Evolutionary conservation across 2,888 invertebrate genomes (phyloP).

Genomic region (Zootermopsis nevadensis): DNA sequence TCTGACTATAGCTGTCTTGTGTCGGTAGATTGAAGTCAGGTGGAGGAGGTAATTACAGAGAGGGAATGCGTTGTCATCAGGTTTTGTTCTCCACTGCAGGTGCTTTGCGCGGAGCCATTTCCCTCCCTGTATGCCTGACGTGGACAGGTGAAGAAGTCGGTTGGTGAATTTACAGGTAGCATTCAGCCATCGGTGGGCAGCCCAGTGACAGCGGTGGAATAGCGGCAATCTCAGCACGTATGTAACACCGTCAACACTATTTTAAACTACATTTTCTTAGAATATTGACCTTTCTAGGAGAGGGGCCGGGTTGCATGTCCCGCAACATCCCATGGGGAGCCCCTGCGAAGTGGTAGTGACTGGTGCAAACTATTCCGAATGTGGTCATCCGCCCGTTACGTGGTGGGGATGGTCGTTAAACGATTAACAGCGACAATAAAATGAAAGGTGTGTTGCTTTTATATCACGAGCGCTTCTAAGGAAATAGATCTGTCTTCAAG

Average conservation of each 20-base stretch:
- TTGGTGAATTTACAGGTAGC: slow-evolving; percentile 41
- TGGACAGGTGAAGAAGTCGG: slow-evolving; percentile 51
- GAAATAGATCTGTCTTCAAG: too few relatives aligned
- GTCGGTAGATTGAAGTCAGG: slow-evolving; percentile 7
- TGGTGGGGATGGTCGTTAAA: not conserved
- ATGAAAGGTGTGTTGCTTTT: too few relatives aligned
- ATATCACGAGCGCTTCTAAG: too few relatives aligned
- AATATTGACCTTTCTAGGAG: not conserved
- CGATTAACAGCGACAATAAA: not conserved
- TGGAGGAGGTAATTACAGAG: slow-evolving; percentile 40
- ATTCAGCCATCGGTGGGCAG: slow-evolving; percentile 46
- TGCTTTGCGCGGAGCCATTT: slow-evolving; percentile 48
- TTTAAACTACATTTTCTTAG: slow-evolving; percentile 1
- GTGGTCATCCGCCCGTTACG: slow-evolving; percentile 7
- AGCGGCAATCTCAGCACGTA: not conserved
- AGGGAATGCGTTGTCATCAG: slow-evolving; percentile 39
- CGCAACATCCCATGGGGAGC: not conserved
- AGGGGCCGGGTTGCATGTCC: not conserved
- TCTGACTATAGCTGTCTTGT: not conserved
- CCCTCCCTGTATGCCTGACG: slow-evolving; percentile 48
- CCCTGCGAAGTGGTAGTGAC: not conserved
- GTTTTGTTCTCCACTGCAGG: slow-evolving; percentile 45
- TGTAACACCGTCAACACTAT: slow-evolving; percentile 19
- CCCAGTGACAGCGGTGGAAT: not conserved
- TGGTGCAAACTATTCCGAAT: not conserved